A percentile compares a stretch with the other conserved stretches of the same genome.
phyloP scores from a whole-genome alignment of 1,140 invertebrate species.

The Notospermus geniculatus region DNA sequence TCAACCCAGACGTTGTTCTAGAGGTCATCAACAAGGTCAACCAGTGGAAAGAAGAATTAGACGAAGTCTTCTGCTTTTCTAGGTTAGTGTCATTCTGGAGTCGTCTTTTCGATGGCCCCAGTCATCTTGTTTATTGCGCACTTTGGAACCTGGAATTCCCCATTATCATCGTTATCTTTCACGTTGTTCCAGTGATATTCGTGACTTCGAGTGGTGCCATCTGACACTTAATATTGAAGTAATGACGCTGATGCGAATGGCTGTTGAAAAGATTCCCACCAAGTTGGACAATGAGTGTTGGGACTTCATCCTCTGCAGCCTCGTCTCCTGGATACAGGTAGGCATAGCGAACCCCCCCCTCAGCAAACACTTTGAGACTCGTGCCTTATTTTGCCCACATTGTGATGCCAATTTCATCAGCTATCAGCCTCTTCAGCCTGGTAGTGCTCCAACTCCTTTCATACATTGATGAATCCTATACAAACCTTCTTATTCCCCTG shows the following conservation, averaged over 20 bases:
- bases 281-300: constrained; percentile 57
- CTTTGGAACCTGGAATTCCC: too few relatives aligned
- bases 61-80: constrained; percentile 29
- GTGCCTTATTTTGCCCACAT: too few relatives aligned
- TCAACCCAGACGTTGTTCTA: constrained; percentile 14
- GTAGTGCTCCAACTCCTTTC: too few relatives aligned
- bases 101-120: background rate
- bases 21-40: constrained; percentile 27
- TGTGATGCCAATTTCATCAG: too few relatives aligned
- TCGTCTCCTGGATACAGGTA: constrained; percentile 63
- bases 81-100: constrained; percentile 17
- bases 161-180: too few relatives aligned
- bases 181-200: constrained; percentile 26
- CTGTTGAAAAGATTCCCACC: constrained; percentile 17
- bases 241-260: constrained; percentile 27
- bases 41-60: constrained; percentile 32
- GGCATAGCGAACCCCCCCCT: too few relatives aligned
- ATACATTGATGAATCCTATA: too few relatives aligned
- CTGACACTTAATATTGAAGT: constrained; percentile 35
- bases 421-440: too few relatives aligned
- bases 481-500: too few relatives aligned
- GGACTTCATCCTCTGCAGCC: constrained; percentile 67
- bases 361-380: too few relatives aligned
- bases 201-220: constrained; percentile 4
- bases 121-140: background rate